These are phyloP conservation scores for Meganola albula DNA, from an alignment of 2,888 invertebrate genomes.

Conservation along the genomic window DNA sequence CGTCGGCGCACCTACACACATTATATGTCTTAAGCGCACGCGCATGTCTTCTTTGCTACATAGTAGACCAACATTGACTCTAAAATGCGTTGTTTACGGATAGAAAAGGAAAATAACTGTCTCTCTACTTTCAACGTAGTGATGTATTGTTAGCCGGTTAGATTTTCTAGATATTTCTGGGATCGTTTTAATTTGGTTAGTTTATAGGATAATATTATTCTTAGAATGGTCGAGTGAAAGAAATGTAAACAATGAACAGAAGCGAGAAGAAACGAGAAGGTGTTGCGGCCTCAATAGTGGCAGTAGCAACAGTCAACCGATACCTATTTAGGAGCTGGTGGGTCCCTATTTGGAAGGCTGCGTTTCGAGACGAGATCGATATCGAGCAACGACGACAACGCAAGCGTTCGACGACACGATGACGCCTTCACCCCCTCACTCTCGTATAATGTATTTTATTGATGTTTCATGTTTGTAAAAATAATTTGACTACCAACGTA, in stretches of 20 bases:
- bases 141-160: not conserved
- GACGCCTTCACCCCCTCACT: slow-evolving; percentile 49
- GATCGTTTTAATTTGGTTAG: too few species aligned
- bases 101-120: too few species aligned
- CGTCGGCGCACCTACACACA: slow-evolving; percentile 20
- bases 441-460: slow-evolving; percentile 42
- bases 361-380: slow-evolving; percentile 64
- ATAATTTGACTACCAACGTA: slow-evolving; percentile 3
- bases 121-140: not conserved
- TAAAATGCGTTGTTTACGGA: slow-evolving; percentile 9
- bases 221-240: slow-evolving; percentile 44
- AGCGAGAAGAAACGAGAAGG: slow-evolving; percentile 40
- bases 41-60: slow-evolving; percentile 15
- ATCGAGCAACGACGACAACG: slow-evolving; percentile 39
- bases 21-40: slow-evolving; percentile 8
- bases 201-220: slow-evolving; percentile 41
- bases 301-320: slow-evolving; percentile 29
- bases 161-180: too few species aligned
- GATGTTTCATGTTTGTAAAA: slow-evolving; percentile 37
- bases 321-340: slow-evolving; percentile 68
- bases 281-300: slow-evolving; percentile 59
- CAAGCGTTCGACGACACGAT: slow-evolving; percentile 42
- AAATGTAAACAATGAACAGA: slow-evolving; percentile 66
- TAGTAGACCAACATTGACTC: slow-evolving; percentile 33
- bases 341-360: slow-evolving; percentile 74